phyloP scores from a whole-genome alignment of 2,888 invertebrate species.

The Monopis laevigella region DNA sequence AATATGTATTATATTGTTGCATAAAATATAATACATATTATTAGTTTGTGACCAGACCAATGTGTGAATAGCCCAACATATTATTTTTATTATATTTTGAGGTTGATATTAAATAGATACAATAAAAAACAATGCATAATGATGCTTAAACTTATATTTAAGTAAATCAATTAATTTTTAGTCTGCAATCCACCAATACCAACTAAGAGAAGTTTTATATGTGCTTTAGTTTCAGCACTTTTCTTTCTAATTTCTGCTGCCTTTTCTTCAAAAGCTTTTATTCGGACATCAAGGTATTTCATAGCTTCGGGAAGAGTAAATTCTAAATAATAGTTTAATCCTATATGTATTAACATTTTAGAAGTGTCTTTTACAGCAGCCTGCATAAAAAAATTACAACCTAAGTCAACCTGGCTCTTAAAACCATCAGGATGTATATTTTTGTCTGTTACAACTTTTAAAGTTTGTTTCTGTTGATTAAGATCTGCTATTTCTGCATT shows the following conservation, averaged over 20 bases:
- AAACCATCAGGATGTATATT: constrained; percentile 54
- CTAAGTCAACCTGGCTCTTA: constrained; percentile 74
- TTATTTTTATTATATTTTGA: too few relatives aligned
- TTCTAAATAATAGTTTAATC: constrained; percentile 79
- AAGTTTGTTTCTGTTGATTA: constrained; percentile 74
- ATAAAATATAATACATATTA: too few relatives aligned
- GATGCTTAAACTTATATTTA: too few relatives aligned
- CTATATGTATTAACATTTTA: constrained; percentile 76
- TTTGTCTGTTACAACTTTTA: constrained; percentile 70
- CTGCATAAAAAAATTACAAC: constrained; percentile 86
- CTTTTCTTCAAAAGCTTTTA: constrained; percentile 70
- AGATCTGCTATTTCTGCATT: constrained; percentile 78
- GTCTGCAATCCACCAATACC: constrained; percentile 71
- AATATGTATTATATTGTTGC: too few relatives aligned
- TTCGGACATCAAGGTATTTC: constrained; percentile 74
- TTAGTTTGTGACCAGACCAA: too few relatives aligned
- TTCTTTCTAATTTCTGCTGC: constrained; percentile 71
- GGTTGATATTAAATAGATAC: too few relatives aligned
- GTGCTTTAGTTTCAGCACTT: constrained; percentile 76
- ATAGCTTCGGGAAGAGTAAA: constrained; percentile 76
- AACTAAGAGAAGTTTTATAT: constrained; percentile 80
- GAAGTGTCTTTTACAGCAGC: constrained; percentile 75
- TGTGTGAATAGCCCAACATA: too few relatives aligned
- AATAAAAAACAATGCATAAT: too few relatives aligned
- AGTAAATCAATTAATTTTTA: too few relatives aligned